Percentiles rank a stretch among this genome's conserved stretches.
phyloP scores from a whole-genome alignment of 2,888 invertebrate genomes.

The Dichetophora obliterata region DNA sequence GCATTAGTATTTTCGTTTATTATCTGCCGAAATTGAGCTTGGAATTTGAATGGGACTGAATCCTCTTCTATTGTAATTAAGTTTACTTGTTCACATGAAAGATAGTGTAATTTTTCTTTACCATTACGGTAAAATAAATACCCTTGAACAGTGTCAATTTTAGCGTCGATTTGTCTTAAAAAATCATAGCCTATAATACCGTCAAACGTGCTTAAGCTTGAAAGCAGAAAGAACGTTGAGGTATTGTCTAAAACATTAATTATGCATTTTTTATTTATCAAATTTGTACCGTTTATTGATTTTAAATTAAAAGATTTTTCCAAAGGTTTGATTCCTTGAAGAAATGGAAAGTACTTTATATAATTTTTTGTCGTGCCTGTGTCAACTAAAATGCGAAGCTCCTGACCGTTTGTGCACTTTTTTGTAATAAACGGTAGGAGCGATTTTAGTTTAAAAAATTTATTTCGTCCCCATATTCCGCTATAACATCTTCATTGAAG shows the following conservation, averaged over 20 bases:
- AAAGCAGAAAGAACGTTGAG: conserved; percentile 11
- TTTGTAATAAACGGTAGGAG: not conserved
- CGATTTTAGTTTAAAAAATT: not conserved
- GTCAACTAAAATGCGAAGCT: conserved; percentile 15
- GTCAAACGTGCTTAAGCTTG: conserved; percentile 12
- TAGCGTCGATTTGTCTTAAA: conserved; percentile 9
- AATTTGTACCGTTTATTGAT: conserved; percentile 29
- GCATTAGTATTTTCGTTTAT: conserved; percentile 40
- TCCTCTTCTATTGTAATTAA: not conserved
- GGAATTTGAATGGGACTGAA: not conserved
- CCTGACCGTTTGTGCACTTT: not conserved
- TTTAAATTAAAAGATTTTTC: conserved; percentile 24
- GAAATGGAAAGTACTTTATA: not conserved
- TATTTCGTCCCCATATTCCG: too few species aligned
- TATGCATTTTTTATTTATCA: not conserved
- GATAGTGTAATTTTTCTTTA: not conserved
- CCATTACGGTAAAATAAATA: conserved; percentile 29
- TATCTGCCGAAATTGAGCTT: conserved; percentile 7
- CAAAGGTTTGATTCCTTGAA: conserved; percentile 7
- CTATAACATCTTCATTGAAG: too few species aligned
- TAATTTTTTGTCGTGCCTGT: conserved; percentile 22
- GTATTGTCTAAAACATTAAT: conserved; percentile 33
- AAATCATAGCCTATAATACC: conserved; percentile 24
- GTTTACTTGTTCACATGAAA: conserved; percentile 15
- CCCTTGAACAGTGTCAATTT: not conserved